Evolutionary conservation across 2,797 vertebrate species (phyloP), one percentile per base, ranked within the genome.

Genomic region (Columba guinea): DNA sequence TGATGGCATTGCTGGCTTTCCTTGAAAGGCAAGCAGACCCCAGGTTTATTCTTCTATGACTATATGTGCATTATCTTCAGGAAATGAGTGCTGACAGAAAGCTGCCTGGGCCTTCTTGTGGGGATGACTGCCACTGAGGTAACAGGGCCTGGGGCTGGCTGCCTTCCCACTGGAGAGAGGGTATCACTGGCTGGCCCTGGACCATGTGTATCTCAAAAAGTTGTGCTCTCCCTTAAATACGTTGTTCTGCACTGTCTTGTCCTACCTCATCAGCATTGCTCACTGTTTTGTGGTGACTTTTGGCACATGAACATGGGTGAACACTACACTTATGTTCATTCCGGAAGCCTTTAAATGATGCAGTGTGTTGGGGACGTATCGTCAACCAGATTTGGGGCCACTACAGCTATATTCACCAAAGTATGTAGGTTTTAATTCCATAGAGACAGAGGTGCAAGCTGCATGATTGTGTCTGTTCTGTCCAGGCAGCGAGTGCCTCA

Each of bases 91-190:
- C 37, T 80, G 68, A 48, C 53, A 41, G 41, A 85, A 59, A 65
- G n/a, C 8, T 0, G 0, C 32, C 24, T 17, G 22, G 14, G 30
- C 15, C 11, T 20, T 48, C 20, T 11, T n/a, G 3, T 23, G 26
- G 30, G 51, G 53, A 30, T 9, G 14, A 41, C 18, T 56, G 10
- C 26, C 28, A 7, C 26, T n/a, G 55, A 55, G 7, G 3, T 62
- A 74, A 41, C 17, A 63, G 28, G 49, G 12, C 41, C 77, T 35
- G n/a, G 48, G 64, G 13, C 4, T 7, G 37, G n/a, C 17, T n/a
- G 14, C 46, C 44, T 41, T 59, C 34, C 26, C 30, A 20, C 32
- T 2, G 2, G 37, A 52, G 10, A 56, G 18, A 1, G 1, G 6
- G 26, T 34, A 35, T 39, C 59, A 55, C 58, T 0, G 1, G n/a